phyloP scores from a whole-genome alignment of 1,140 invertebrate genomes.

The Chlorops oryzae region DNA sequence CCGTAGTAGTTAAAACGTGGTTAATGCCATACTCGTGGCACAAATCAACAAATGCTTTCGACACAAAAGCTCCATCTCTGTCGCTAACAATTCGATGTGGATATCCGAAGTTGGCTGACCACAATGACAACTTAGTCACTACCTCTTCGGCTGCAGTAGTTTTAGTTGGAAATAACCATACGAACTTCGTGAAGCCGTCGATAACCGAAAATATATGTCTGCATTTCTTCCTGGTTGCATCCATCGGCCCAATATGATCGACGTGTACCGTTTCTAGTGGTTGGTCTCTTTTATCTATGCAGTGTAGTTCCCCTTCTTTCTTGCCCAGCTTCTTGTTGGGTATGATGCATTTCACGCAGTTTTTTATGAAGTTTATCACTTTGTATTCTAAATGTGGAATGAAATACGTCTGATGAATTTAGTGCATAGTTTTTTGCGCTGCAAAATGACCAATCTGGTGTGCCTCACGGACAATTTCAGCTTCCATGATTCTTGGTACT shows the following conservation, averaged over 20 bases:
- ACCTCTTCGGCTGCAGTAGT: slow-evolving; percentile 11
- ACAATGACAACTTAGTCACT: not conserved
- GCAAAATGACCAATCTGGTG: not conserved
- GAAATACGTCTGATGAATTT: not conserved
- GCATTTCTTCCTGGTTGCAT: slow-evolving; percentile 38
- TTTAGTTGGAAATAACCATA: slow-evolving; percentile 9
- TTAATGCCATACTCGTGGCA: too few relatives aligned
- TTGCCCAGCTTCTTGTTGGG: not conserved
- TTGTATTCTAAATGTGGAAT: not conserved
- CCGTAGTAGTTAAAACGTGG: too few relatives aligned
- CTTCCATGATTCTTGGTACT: not conserved
- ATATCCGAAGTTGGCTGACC: too few relatives aligned
- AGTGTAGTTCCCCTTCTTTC: not conserved
- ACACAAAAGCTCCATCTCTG: too few relatives aligned
- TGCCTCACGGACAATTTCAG: too few relatives aligned
- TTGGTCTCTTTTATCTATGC: not conserved
- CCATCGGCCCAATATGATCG: slow-evolving; percentile 33
- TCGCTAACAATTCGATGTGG: too few relatives aligned
- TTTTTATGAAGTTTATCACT: too few relatives aligned
- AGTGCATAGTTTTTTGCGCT: not conserved
- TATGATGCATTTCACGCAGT: not conserved
- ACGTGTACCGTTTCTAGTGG: slow-evolving; percentile 20
- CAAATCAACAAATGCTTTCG: too few relatives aligned
- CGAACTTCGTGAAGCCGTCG: slow-evolving; percentile 46
- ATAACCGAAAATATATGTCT: slow-evolving; percentile 40